Evolutionary conservation across 2,113 vertebrate species (phyloP).

Genomic region (Nannobrachium achirus): DNA sequence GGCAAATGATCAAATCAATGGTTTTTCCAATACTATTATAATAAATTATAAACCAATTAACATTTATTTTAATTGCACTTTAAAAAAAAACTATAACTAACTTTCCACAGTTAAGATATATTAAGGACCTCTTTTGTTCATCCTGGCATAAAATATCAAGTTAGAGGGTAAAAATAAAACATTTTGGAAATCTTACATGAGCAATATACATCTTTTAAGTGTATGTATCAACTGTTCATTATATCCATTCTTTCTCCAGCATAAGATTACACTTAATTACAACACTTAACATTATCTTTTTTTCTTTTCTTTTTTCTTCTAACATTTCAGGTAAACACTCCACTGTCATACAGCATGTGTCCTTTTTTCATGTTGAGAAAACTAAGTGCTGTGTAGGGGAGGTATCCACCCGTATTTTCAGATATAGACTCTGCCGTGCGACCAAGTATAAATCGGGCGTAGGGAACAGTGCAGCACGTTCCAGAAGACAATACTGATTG

Average conservation of each 20-base stretch:
- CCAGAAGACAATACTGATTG: neutral
- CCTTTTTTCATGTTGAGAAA: constrained; percentile 25
- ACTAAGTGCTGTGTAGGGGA: neutral
- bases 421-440: too few relatives aligned
- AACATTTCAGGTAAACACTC: neutral
- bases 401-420: neutral
- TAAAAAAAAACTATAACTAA: constrained; percentile 31
- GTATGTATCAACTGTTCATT: neutral
- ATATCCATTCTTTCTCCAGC: constrained; percentile 21
- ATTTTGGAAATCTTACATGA: constrained; percentile 8
- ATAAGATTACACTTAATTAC: neutral
- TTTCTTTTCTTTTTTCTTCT: neutral
- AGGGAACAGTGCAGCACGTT: too few relatives aligned
- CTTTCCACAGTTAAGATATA: neutral
- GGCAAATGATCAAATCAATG: neutral
- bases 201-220: constrained; percentile 2
- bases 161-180: constrained; percentile 25
- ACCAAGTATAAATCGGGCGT: too few relatives aligned
- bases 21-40: neutral
- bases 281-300: neutral
- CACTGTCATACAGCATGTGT: constrained; percentile 19
- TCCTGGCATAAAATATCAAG: constrained; percentile 1
- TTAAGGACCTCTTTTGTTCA: neutral
- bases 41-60: neutral
- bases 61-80: constrained; percentile 64